Base-by-base conservation (phyloP, 2,113 vertebrate species). In the Sinocyclocheilus anshuiensis region DNA sequence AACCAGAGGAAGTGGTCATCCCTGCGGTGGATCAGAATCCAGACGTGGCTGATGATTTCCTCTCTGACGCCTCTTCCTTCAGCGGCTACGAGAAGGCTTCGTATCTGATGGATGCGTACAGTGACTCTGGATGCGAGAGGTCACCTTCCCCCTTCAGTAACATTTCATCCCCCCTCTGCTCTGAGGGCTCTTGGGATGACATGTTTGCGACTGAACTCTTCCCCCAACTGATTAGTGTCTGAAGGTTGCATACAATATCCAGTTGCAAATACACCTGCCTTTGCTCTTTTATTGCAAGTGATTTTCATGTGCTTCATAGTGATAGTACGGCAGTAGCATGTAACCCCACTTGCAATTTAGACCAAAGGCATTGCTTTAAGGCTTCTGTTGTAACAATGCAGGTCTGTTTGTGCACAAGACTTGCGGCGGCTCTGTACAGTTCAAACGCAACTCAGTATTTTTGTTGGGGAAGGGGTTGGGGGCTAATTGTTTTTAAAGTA, bases 151-250 rank as follows among this genome's bases (percentile, higher is more conserved):
- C 97, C 1, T 97, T 99, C 94, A 99, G 97, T 22, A 92, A 97
- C 82, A 94, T 97, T 91, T 96, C 97, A 45, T 98, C 98, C 76
- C 95, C 96, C 0, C 92, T 98, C 84, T 96, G 94, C 45, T 4
- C 92, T 0, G 96, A 96, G 57, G 91, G 91, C 10, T 83, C 90
- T 1, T 99, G 98, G 98, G 98, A 98, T 1, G 97, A 99, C 82
- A 94, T 95, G 90, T 99, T 99, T 86, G 96, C 97, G 81, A 97
- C 92, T 79, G 98, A 99, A 98, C 97, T 99, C 50, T 98, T 99
- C 86, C 98, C 98, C 74, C 98, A 99, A 22, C 94, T 99, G 26
- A 98, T 99, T 91, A 98, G 95, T 86, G 97, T 98, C 90, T 97
- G 91, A 95, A 89, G 45, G 1, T 11, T 69, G 29, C 45, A 6